Conservation (phyloP, 2,113 vertebrate genomes). For the Siphamia tubifer region DNA sequence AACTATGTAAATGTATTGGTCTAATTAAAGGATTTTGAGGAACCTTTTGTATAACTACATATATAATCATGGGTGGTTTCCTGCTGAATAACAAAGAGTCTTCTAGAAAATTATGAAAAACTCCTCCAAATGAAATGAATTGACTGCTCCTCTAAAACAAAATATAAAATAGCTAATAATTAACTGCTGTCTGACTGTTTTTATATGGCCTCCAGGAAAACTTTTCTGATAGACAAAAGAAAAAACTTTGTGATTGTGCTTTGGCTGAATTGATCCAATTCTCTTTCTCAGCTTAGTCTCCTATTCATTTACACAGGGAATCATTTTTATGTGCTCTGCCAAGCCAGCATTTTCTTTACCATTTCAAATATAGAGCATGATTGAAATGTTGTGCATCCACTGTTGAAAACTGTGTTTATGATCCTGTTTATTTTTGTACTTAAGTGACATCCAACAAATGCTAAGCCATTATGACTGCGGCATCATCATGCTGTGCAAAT, state of each 20-base stretch:
- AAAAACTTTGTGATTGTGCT: background rate
- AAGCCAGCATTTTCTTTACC: background rate
- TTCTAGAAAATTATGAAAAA: too few relatives aligned
- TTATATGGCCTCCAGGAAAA: background rate
- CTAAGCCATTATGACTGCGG: too few relatives aligned
- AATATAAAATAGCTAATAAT: too few relatives aligned
- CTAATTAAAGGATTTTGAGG: too few relatives aligned
- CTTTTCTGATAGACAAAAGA: background rate
- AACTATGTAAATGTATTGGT: too few relatives aligned
- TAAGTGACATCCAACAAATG: background rate
- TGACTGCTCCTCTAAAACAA: too few relatives aligned
- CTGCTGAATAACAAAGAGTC: too few relatives aligned
- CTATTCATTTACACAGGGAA: background rate
- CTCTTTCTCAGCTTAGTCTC: slow-evolving; percentile 6
- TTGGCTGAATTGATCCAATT: slow-evolving; percentile 4
- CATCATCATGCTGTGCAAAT: too few relatives aligned
- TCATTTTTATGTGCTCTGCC: slow-evolving; percentile 11
- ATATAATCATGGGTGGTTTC: too few relatives aligned
- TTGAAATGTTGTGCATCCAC: slow-evolving; percentile 4
- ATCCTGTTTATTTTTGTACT: background rate
- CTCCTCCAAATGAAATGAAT: too few relatives aligned
- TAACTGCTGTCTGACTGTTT: background rate
- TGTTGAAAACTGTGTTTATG: background rate
- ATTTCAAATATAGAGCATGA: slow-evolving; percentile 10
- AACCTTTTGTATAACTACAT: too few relatives aligned